These are phyloP conservation scores for Colaptes auratus DNA, from an alignment of 2,113 vertebrate species.

Conservation along the genomic window DNA sequence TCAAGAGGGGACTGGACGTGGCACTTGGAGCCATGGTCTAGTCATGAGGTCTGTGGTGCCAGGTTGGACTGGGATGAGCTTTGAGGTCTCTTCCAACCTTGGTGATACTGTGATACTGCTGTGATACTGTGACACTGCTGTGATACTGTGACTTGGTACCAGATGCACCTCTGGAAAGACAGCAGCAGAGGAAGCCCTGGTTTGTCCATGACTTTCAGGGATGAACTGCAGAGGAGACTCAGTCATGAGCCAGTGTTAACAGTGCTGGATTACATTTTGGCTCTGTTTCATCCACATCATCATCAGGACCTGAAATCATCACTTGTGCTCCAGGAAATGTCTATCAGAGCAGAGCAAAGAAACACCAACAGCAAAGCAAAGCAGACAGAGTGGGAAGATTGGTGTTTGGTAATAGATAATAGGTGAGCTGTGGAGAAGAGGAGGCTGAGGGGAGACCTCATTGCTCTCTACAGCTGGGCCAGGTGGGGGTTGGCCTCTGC, in stretches of 20 bases:
- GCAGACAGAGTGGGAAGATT: background rate
- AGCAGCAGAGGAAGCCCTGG: rapidly evolving
- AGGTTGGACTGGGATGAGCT: no score
- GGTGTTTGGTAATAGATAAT: background rate
- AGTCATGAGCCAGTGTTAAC: rapidly evolving
- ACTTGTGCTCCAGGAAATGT: background rate
- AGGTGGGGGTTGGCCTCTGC: no score
- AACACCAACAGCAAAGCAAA: background rate
- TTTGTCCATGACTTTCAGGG: background rate
- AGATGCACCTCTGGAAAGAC: background rate
- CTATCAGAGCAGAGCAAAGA: background rate
- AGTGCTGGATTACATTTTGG: background rate
- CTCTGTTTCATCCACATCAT: background rate
- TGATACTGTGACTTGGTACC: rapidly evolving
- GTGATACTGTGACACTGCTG: no score
- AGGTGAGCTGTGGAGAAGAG: background rate
- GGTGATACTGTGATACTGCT: no score
- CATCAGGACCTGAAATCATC: background rate
- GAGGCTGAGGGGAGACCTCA: no score
- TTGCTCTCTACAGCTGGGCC: no score
- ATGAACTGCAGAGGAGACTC: background rate
- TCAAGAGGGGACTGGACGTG: no score
- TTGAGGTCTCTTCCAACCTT: no score
- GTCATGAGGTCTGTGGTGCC: no score
- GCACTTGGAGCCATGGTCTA: no score